These are phyloP conservation scores for Tachina fera DNA, from an alignment of 2,888 invertebrate genomes.

Conservation along the genomic window DNA sequence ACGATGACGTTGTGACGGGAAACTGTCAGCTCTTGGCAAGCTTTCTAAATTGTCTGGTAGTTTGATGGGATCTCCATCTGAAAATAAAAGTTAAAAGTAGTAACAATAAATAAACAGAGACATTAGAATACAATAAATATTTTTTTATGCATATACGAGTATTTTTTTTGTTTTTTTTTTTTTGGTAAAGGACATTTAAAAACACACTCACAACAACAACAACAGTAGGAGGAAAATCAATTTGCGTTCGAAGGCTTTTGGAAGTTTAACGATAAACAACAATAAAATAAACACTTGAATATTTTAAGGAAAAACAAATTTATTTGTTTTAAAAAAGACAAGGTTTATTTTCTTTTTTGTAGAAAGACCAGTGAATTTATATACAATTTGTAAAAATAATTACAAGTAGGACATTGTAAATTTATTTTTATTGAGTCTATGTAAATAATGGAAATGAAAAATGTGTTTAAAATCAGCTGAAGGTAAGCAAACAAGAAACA, in stretches of 20 bases:
- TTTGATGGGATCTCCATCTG: conserved; percentile 96
- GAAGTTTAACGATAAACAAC: conserved; percentile 6
- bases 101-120: conserved; percentile 65
- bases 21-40: conserved; percentile 96
- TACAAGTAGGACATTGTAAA: not conserved
- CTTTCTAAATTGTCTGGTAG: conserved; percentile 97
- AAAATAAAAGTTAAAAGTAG: conserved; percentile 77
- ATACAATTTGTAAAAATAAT: not conserved
- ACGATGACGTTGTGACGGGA: conserved; percentile 96
- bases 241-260: conserved; percentile 48
- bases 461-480: no score
- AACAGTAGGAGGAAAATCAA: conserved; percentile 50
- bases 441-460: no score
- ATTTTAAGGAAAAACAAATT: conserved; percentile 7
- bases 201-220: conserved; percentile 29
- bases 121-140: conserved; percentile 60
- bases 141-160: not conserved
- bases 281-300: conserved; percentile 50
- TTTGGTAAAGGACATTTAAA: conserved; percentile 44
- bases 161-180: not conserved
- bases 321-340: not conserved
- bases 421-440: no score
- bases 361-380: conserved; percentile 32
- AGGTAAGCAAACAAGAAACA: no score
- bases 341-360: not conserved